Evolutionary conservation across 1,140 invertebrate genomes (phyloP), one percentile per base, ranked within the genome.

Genomic region (Popillia japonica): DNA sequence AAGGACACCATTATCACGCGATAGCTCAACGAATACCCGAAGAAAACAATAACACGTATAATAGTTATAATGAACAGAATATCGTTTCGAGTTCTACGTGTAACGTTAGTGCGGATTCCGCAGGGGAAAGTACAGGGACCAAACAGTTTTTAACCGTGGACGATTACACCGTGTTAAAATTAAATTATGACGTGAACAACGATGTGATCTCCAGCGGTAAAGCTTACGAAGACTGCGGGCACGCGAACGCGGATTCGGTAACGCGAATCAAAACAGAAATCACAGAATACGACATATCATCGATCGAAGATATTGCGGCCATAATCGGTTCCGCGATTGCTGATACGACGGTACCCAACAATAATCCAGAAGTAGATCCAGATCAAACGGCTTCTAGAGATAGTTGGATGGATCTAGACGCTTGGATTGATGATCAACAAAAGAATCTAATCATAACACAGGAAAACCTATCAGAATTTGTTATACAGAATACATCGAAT

Each of bases 281-380:
- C 17, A 85, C 87, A 0, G 89, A 90, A 20, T 92, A 92, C 83
- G 94, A 95, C 81, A 94, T 96, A 82, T 90, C 90, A 74, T 91
- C 90, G 2, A 92, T 92, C 74, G 95, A 96, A 78, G 95, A 96
- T 81, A 95, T 96, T 78, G 94, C 95, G 0, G 94, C 94, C 17
- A 94, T 96, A 22, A 96, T 96, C 75, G 94, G 95, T 0, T 95
- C 93, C 0, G 95, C 95, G n/a, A 96, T 96, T 80, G 94, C 95
- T 0, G 95, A 96, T 82, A 95, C 94, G 0, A 95, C 94, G 0
- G 93, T 94, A 3, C 91, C 92, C 10, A 92, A 90, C 6, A 90
- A 92, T 84, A 85, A 86, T 64, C 84, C 84, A 59, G 90, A 91
- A 77, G 92, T 92, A 77, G 91, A 91, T 1, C 72, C 72, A 1